Conservation (phyloP, 2,113 vertebrate genomes). For the Castor canadensis region DNA sequence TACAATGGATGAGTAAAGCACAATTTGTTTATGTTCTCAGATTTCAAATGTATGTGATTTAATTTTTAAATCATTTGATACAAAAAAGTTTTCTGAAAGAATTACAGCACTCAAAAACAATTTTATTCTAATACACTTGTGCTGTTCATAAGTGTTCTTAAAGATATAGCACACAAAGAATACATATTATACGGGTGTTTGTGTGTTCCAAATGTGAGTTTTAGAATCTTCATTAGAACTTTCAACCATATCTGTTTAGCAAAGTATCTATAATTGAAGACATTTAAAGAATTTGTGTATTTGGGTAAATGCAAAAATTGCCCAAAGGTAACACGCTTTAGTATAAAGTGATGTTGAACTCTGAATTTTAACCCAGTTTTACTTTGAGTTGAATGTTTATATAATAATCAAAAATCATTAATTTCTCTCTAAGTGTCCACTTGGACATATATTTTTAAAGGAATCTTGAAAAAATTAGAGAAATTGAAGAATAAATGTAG, state of each 20-base stretch:
- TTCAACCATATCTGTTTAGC: background rate
- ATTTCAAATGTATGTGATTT: background rate
- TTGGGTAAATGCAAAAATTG: background rate
- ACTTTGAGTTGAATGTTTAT: background rate
- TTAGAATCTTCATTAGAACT: background rate
- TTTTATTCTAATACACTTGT: background rate
- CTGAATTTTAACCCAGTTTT: background rate
- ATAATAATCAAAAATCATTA: background rate
- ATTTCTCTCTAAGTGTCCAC: background rate
- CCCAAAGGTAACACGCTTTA: background rate
- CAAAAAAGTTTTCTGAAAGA: background rate
- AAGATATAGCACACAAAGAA: background rate
- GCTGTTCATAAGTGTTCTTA: background rate
- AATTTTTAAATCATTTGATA: background rate
- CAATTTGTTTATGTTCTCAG: background rate
- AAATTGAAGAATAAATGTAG: background rate
- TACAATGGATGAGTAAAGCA: background rate
- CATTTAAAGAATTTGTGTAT: background rate
- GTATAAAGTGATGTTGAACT: background rate
- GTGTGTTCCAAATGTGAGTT: background rate
- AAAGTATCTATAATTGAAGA: background rate
- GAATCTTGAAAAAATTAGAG: background rate
- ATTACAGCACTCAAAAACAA: background rate
- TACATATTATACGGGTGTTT: background rate
- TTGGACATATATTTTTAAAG: background rate